phyloP scores from a whole-genome alignment of 2,888 invertebrate species.

The Chelonus formosanus region DNA sequence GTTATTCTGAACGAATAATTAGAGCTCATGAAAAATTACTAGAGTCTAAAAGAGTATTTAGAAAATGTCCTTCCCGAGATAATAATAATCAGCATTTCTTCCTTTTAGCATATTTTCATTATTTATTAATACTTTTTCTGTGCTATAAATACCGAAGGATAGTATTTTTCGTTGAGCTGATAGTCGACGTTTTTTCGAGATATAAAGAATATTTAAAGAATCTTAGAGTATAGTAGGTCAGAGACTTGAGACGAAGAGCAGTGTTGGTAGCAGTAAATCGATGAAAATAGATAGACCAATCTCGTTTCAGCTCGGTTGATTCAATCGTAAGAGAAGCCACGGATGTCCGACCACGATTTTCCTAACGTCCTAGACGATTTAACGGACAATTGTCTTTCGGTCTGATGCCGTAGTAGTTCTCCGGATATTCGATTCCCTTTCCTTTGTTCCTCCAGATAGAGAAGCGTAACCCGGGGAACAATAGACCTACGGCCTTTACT shows the following conservation, averaged over 20 bases:
- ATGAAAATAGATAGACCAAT: constrained; percentile 36
- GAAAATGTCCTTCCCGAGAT: no score
- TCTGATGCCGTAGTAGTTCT: constrained; percentile 43
- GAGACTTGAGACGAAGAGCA: neutral
- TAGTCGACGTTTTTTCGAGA: no score
- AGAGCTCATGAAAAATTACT: no score
- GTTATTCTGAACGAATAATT: no score
- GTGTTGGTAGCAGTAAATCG: constrained; percentile 25
- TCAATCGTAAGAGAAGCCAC: constrained; percentile 36
- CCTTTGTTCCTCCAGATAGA: constrained; percentile 9
- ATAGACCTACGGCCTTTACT: constrained; percentile 15
- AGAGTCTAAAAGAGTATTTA: no score
- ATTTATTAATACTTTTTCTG: no score
- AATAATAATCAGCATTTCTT: no score
- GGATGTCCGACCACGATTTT: constrained; percentile 44
- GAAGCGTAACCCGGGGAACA: constrained; percentile 21
- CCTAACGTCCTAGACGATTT: constrained; percentile 49
- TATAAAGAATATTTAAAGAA: no score
- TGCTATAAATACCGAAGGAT: no score
- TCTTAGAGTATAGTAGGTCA: no score
- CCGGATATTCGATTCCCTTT: constrained; percentile 36
- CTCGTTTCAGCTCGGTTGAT: constrained; percentile 42
- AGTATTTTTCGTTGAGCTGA: no score
- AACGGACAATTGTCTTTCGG: constrained; percentile 53
- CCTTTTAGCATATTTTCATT: no score